Conservation (phyloP, 2,797 vertebrate genomes). For the Okamejei kenojei region DNA sequence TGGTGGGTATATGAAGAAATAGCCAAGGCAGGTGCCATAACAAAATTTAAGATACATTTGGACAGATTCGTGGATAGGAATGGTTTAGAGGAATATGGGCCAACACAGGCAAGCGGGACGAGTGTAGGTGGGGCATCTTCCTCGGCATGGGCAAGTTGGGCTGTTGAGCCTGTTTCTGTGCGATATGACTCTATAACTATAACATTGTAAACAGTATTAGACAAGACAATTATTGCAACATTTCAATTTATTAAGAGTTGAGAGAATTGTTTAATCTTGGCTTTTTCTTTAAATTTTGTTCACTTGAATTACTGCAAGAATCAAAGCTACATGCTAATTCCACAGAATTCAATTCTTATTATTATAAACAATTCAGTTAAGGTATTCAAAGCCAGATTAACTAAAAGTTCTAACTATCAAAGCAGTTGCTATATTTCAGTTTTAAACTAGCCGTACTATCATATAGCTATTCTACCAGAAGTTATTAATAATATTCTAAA, state of each 20-base stretch:
- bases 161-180: too few relatives aligned
- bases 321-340: not conserved
- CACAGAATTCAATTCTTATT: not conserved
- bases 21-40: too few relatives aligned
- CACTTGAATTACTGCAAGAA: not conserved
- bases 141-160: too few relatives aligned
- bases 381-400: too few relatives aligned
- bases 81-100: too few relatives aligned
- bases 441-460: not conserved
- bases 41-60: too few relatives aligned
- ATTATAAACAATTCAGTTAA: not conserved
- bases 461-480: slow-evolving; percentile 41
- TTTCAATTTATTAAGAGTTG: not conserved
- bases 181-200: too few relatives aligned
- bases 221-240: not conserved
- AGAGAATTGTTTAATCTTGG: not conserved
- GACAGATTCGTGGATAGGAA: too few relatives aligned
- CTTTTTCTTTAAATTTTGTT: not conserved
- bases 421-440: not conserved
- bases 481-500: slow-evolving; percentile 44
- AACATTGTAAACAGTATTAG: slow-evolving; percentile 6
- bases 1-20: too few relatives aligned
- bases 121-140: too few relatives aligned
- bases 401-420: not conserved
- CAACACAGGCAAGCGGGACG: too few relatives aligned